A percentile compares a stretch with the other conserved stretches of the same genome.
Evolutionary conservation across 1,140 invertebrate genomes (phyloP).

Genomic region (Brachionus manjavacas): DNA sequence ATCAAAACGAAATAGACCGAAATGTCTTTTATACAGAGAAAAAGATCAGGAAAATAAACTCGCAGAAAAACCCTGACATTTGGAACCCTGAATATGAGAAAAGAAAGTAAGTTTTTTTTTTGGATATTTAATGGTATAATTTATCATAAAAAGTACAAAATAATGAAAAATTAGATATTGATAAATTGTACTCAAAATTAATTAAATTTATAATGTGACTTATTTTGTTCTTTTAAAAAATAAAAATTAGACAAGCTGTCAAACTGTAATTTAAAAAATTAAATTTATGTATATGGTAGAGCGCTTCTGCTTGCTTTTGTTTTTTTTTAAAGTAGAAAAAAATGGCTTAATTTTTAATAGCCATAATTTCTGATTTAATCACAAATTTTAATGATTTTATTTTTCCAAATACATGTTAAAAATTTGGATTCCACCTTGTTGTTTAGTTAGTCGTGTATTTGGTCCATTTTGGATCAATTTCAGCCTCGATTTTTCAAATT

Average conservation of each 20-base stretch:
- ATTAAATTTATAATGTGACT: not conserved
- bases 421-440: not conserved
- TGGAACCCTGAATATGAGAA: constrained; percentile 3
- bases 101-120: not conserved
- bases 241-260: not conserved
- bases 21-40: not conserved
- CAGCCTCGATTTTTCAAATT: too few relatives aligned
- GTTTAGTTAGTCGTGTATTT: too few relatives aligned
- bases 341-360: not conserved
- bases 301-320: not conserved
- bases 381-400: too few relatives aligned
- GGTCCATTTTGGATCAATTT: too few relatives aligned
- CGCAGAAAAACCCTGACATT: constrained; percentile 3
- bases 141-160: not conserved
- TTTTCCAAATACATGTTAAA: too few relatives aligned
- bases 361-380: not conserved
- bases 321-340: not conserved
- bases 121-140: not conserved
- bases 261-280: not conserved
- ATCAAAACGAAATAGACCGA: not conserved
- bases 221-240: not conserved
- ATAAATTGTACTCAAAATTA: not conserved
- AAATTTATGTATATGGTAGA: not conserved
- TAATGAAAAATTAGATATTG: not conserved
- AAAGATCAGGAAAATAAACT: constrained; percentile 18